Percentiles rank a stretch among this genome's conserved stretches.
Conservation (phyloP, 1,140 invertebrate genomes). For the Artemia franciscana region DNA sequence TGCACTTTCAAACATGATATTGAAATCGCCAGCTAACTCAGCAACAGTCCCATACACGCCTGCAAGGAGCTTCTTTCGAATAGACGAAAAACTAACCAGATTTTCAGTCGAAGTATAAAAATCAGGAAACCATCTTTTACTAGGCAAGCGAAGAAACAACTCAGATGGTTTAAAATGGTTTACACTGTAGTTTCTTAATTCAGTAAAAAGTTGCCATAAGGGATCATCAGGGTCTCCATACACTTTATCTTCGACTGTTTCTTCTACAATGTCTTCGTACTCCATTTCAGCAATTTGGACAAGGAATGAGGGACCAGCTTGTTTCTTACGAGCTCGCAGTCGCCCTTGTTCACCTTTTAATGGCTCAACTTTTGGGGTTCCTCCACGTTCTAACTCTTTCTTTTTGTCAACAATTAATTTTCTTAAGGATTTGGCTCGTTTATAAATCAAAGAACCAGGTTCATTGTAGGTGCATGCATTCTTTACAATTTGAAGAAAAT, state of each 20-base stretch:
- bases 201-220: slow-evolving; percentile 53
- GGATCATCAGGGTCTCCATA: slow-evolving; percentile 22
- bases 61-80: slow-evolving; percentile 24
- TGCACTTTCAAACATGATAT: slow-evolving; percentile 96
- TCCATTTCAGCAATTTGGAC: not conserved
- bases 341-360: slow-evolving; percentile 24
- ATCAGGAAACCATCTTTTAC: slow-evolving; percentile 71
- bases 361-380: slow-evolving; percentile 15
- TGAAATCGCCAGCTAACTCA: slow-evolving; percentile 80
- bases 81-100: slow-evolving; percentile 63
- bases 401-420: slow-evolving; percentile 41
- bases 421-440: slow-evolving; percentile 71
- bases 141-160: slow-evolving; percentile 78
- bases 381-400: slow-evolving; percentile 36
- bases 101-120: slow-evolving; percentile 94
- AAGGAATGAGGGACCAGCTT: slow-evolving; percentile 16
- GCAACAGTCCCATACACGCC: slow-evolving; percentile 62
- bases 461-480: slow-evolving; percentile 95
- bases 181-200: slow-evolving; percentile 42
- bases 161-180: slow-evolving; percentile 48
- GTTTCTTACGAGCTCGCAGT: slow-evolving; percentile 25
- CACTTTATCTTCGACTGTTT: not conserved
- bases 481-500: slow-evolving; percentile 68
- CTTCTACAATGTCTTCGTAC: slow-evolving; percentile 3
- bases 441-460: slow-evolving; percentile 85